Evolutionary conservation across 1,140 invertebrate genomes (phyloP).

Genomic region (Micrasema longulum): DNA sequence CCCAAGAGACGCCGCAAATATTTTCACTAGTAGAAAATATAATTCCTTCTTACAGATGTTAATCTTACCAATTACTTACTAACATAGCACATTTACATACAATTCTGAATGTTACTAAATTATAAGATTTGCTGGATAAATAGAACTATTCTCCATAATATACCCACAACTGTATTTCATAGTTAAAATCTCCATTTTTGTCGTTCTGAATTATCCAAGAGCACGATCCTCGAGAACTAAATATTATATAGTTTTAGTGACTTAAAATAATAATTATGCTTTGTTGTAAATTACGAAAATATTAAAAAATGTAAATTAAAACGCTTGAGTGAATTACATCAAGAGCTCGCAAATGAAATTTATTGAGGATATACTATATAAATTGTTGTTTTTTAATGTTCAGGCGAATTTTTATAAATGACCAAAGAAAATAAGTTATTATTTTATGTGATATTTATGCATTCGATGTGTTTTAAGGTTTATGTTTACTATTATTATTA

Average conservation of each 20-base stretch:
- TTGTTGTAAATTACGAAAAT: constrained; percentile 31
- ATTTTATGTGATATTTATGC: constrained; percentile 32
- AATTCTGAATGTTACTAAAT: constrained; percentile 25
- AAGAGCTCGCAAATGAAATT: constrained; percentile 23
- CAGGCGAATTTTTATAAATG: constrained; percentile 17
- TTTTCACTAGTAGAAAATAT: constrained; percentile 3
- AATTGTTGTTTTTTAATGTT: constrained; percentile 13
- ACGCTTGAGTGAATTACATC: constrained; percentile 39
- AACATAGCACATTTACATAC: constrained; percentile 9
- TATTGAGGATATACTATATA: constrained; percentile 4
- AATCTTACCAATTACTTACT: background rate
- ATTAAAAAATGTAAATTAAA: constrained; percentile 31
- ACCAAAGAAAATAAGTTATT: constrained; percentile 23
- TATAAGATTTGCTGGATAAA: constrained; percentile 23
- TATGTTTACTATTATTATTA: background rate
- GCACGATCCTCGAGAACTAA: background rate
- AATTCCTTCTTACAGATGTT: constrained; percentile 2
- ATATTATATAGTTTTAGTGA: constrained; percentile 3
- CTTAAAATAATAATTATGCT: constrained; percentile 25
- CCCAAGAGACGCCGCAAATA: background rate
- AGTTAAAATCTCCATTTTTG: constrained; percentile 1
- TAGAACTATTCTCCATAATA: background rate
- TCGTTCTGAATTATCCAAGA: background rate
- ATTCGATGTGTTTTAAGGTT: constrained; percentile 23
- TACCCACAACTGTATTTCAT: background rate